Conservation (phyloP, 2,113 vertebrate species). For the Chascanopsetta lugubris region DNA sequence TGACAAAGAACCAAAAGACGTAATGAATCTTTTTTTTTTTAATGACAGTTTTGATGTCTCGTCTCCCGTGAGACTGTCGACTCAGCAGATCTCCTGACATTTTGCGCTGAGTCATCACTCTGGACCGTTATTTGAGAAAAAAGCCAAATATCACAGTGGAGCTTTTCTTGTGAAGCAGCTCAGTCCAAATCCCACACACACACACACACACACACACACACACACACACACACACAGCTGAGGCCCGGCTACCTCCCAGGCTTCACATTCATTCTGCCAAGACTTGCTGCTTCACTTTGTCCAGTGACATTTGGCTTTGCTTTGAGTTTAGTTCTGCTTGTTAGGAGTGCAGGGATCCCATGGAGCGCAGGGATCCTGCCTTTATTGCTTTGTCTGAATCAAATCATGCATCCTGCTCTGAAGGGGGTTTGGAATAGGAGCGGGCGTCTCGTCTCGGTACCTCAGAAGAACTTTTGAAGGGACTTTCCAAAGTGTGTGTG, state of each 20-base stretch:
- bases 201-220: conserved; percentile 21
- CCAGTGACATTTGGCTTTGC: conserved; percentile 74
- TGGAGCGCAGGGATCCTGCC: conserved; percentile 48
- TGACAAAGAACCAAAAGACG: conserved; percentile 16
- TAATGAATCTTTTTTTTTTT: no score
- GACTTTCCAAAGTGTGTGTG: conserved; percentile 2
- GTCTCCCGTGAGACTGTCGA: no score
- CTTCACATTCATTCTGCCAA: conserved; percentile 39
- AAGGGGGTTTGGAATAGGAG: conserved; percentile 36
- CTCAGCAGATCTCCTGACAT: no score
- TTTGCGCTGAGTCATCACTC: no score
- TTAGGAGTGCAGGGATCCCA: conserved; percentile 55
- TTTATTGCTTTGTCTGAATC: conserved; percentile 53
- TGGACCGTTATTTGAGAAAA: conserved; percentile 33
- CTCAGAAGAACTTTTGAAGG: background rate
- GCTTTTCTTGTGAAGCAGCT: conserved; percentile 33
- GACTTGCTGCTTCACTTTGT: conserved; percentile 38
- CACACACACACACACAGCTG: conserved; percentile 34
- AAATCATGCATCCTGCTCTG: conserved; percentile 29
- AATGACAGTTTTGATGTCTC: no score
- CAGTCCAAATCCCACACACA: background rate
- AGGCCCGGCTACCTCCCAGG: conserved; percentile 27
- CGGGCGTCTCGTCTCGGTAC: background rate
- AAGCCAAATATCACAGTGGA: conserved; percentile 1
- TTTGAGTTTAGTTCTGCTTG: conserved; percentile 67